Evolutionary conservation across 2,888 invertebrate genomes (phyloP).

Genomic region (Rhingia campestris): DNA sequence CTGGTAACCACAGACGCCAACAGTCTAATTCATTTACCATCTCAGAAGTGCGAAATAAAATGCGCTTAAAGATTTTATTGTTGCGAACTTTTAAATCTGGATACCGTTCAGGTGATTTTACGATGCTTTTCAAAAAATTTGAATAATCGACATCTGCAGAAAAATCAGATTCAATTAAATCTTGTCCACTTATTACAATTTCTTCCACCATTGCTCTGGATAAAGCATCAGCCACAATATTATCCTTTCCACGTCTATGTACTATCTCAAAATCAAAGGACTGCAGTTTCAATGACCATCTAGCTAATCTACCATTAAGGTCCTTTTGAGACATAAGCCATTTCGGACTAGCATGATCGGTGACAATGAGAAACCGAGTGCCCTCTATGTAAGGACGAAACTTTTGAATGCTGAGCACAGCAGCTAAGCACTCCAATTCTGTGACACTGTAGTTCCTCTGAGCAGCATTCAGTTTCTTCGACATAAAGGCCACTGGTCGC

Average conservation of each 20-base stretch:
- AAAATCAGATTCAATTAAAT: not conserved
- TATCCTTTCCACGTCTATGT: not conserved
- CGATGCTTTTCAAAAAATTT: not conserved
- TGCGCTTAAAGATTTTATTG: not conserved
- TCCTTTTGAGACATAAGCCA: slow-evolving; percentile 7
- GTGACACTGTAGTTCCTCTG: slow-evolving; percentile 50
- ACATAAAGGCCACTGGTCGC: slow-evolving; percentile 26
- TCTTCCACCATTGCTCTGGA: not conserved
- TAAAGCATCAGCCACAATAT: slow-evolving; percentile 19
- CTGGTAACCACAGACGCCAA: slow-evolving; percentile 1
- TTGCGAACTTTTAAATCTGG: not conserved
- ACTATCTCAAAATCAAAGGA: slow-evolving; percentile 3
- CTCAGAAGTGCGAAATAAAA: not conserved
- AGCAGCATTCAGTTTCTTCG: slow-evolving; percentile 33
- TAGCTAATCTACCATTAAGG: not conserved
- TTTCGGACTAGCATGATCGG: slow-evolving; percentile 15
- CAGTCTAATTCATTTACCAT: not conserved
- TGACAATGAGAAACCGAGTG: slow-evolving; percentile 26
- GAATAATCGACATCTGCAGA: not conserved
- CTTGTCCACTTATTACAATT: not conserved
- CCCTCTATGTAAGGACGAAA: slow-evolving; percentile 55
- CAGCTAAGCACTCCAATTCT: slow-evolving; percentile 55
- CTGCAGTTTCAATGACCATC: not conserved
- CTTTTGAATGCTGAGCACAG: slow-evolving; percentile 45
- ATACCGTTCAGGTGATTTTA: not conserved